Percentiles rank a stretch among this genome's conserved stretches.
These are phyloP conservation scores for Seriola dumerili DNA, from an alignment of 2,113 vertebrate species.

Conservation along the genomic window DNA sequence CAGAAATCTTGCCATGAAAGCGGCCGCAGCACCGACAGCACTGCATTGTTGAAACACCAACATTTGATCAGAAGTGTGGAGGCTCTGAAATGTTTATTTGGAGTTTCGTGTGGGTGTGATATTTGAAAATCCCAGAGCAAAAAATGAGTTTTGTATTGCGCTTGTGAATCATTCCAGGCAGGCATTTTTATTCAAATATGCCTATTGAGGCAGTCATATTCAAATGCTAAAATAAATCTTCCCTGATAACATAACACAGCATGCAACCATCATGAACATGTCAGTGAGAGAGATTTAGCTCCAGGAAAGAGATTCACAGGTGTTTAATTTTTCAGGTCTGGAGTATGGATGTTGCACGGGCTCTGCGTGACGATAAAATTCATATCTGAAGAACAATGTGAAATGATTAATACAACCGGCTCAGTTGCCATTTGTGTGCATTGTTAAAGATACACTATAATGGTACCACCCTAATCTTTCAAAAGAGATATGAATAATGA, in stretches of 20 bases:
- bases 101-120: constrained; percentile 64
- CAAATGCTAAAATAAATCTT: constrained; percentile 62
- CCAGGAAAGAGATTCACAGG: constrained; percentile 25
- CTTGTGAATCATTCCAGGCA: constrained; percentile 57
- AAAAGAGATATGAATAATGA: constrained; percentile 40
- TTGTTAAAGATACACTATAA: constrained; percentile 24
- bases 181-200: constrained; percentile 64
- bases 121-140: constrained; percentile 55
- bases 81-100: constrained; percentile 61
- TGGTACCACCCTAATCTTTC: constrained; percentile 21
- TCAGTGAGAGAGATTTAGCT: constrained; percentile 43
- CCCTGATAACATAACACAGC: constrained; percentile 45
- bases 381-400: constrained; percentile 38
- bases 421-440: constrained; percentile 18
- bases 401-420: constrained; percentile 47
- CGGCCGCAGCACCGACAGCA: neutral
- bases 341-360: constrained; percentile 18
- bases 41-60: constrained; percentile 46
- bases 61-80: constrained; percentile 56
- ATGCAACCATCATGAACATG: constrained; percentile 37
- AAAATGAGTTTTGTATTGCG: constrained; percentile 54
- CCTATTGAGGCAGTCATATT: constrained; percentile 49
- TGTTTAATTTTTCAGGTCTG: constrained; percentile 52
- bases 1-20: constrained; percentile 38
- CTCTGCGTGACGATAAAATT: constrained; percentile 37